Conservation (phyloP, 2,888 invertebrate species). For the Drosophila anomelani region DNA sequence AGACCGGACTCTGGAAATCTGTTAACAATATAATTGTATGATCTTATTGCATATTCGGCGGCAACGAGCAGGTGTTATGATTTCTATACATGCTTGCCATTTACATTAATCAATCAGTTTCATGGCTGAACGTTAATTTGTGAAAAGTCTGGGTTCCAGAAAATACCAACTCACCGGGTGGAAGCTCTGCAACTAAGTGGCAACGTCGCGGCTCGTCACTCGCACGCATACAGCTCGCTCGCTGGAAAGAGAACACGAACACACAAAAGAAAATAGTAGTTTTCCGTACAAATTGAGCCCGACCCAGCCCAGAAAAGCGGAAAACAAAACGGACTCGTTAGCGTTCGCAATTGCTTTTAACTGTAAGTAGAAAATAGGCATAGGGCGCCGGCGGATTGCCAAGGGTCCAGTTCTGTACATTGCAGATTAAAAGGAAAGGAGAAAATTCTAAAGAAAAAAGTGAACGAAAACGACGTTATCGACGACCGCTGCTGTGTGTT, state of each 20-base stretch:
- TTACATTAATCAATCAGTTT: neutral
- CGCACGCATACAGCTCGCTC: constrained; percentile 71
- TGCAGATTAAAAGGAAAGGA: constrained; percentile 48
- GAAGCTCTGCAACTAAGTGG: constrained; percentile 46
- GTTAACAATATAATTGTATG: too few species aligned
- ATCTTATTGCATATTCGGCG: too few species aligned
- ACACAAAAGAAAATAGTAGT: constrained; percentile 76
- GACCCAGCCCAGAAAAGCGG: constrained; percentile 76
- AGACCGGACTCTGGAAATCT: neutral
- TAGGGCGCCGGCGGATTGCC: constrained; percentile 20
- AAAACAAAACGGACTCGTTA: constrained; percentile 65
- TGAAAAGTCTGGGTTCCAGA: neutral
- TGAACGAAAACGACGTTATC: constrained; percentile 57
- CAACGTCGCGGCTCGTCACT: constrained; percentile 72
- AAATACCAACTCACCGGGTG: constrained; percentile 22
- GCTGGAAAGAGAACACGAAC: constrained; percentile 62
- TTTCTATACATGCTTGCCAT: neutral
- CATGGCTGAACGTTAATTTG: too few species aligned
- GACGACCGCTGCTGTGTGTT: constrained; percentile 55
- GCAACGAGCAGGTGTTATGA: neutral
- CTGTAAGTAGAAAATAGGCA: constrained; percentile 62
- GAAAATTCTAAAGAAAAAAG: constrained; percentile 80
- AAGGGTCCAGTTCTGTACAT: neutral
- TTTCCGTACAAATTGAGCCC: constrained; percentile 73
- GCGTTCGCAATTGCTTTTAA: constrained; percentile 49